Conservation (phyloP, 2,797 vertebrate genomes). For the Acipenser transmontanus region DNA sequence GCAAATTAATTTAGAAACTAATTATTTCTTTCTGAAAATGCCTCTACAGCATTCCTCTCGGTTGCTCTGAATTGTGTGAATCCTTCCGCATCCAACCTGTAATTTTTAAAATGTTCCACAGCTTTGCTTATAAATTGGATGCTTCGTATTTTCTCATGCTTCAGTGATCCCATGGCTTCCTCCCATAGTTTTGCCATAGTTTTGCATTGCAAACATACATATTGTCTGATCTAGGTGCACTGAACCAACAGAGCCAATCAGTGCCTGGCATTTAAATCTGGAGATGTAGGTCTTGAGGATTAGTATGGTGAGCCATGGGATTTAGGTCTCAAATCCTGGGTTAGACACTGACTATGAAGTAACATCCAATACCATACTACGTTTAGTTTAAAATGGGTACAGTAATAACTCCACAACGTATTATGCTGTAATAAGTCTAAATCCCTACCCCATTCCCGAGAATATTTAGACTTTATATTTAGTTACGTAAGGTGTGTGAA, state of each 20-base stretch:
- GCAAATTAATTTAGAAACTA: conserved; percentile 31
- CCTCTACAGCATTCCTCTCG: conserved; percentile 19
- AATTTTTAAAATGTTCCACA: conserved; percentile 34
- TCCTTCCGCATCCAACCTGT: conserved; percentile 29
- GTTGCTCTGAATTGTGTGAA: conserved; percentile 26
- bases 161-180: conserved; percentile 21
- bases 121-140: conserved; percentile 33
- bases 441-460: too few species aligned
- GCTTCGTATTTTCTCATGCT: conserved; percentile 32
- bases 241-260: conserved; percentile 13
- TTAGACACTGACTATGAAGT: too few species aligned
- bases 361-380: too few species aligned
- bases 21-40: conserved; percentile 34
- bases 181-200: conserved; percentile 15
- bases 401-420: too few species aligned
- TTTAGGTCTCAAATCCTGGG: too few species aligned
- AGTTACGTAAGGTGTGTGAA: too few species aligned
- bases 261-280: background rate
- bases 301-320: too few species aligned
- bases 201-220: conserved; percentile 13
- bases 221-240: conserved; percentile 4
- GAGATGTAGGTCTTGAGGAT: too few species aligned
- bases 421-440: too few species aligned
- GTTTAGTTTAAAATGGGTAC: too few species aligned
- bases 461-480: too few species aligned